A percentile compares a stretch with the other conserved stretches of the same genome.
Evolutionary conservation across 2,888 invertebrate genomes (phyloP).

Genomic region (Seira sanloemensis): DNA sequence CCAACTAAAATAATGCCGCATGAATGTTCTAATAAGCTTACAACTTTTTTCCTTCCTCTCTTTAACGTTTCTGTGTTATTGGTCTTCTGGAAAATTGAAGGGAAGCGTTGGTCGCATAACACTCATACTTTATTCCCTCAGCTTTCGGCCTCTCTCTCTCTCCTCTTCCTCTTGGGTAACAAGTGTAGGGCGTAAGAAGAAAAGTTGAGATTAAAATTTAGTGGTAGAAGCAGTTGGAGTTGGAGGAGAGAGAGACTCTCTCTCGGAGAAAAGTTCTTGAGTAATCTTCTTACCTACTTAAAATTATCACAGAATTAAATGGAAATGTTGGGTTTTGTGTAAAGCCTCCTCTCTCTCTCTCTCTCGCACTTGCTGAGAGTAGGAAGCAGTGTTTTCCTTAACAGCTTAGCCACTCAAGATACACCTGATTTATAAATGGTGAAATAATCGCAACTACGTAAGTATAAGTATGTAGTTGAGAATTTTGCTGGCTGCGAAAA

Average conservation of each 20-base stretch:
- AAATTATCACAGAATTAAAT: slow-evolving; percentile 55
- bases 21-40: slow-evolving; percentile 47
- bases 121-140: neutral
- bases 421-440: too few relatives aligned
- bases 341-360: too few relatives aligned
- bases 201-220: slow-evolving; percentile 59
- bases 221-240: slow-evolving; percentile 33
- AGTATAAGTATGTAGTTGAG: too few relatives aligned
- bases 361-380: too few relatives aligned
- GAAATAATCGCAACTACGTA: too few relatives aligned
- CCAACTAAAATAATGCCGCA: slow-evolving; percentile 21
- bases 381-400: too few relatives aligned
- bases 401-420: too few relatives aligned
- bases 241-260: neutral
- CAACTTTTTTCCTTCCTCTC: slow-evolving; percentile 49
- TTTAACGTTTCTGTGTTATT: slow-evolving; percentile 58
- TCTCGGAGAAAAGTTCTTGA: slow-evolving; percentile 48
- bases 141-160: neutral
- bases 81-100: slow-evolving; percentile 40
- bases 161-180: neutral
- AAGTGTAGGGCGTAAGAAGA: neutral
- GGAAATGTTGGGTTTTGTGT: slow-evolving; percentile 50
- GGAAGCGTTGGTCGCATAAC: neutral
- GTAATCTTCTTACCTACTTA: slow-evolving; percentile 64
- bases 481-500: too few relatives aligned